Evolutionary conservation across 2,888 invertebrate genomes (phyloP).

Genomic region (Drosophila nigricruria): DNA sequence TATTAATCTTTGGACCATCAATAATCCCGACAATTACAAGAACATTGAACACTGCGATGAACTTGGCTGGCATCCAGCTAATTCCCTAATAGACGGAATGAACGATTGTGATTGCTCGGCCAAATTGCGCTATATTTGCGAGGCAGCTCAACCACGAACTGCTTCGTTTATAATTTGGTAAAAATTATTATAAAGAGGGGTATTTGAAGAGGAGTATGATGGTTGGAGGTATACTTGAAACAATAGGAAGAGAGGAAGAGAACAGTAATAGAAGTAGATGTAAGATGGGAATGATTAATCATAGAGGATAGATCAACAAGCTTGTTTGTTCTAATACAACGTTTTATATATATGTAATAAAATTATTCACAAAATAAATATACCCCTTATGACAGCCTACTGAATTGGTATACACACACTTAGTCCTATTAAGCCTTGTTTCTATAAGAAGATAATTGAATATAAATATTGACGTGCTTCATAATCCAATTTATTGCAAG

Average conservation of each 20-base stretch:
- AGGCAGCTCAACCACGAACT: slow-evolving; percentile 10
- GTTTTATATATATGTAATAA: too few species aligned
- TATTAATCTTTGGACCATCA: slow-evolving; percentile 43
- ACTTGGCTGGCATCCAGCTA: background rate
- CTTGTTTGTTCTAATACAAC: too few species aligned
- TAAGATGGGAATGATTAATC: too few species aligned
- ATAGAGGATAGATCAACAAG: too few species aligned
- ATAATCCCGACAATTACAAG: slow-evolving; percentile 50
- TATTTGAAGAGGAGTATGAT: too few species aligned
- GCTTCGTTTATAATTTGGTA: slow-evolving; percentile 19
- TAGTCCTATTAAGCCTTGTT: background rate
- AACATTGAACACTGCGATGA: slow-evolving; percentile 23
- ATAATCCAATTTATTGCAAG: slow-evolving; percentile 3
- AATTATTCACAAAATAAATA: background rate
- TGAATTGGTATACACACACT: too few species aligned
- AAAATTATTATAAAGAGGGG: background rate
- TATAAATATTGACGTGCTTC: slow-evolving; percentile 5
- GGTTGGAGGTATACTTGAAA: too few species aligned
- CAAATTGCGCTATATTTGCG: slow-evolving; percentile 21
- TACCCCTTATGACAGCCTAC: background rate
- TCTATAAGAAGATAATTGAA: too few species aligned
- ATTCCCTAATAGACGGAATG: background rate
- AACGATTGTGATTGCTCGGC: slow-evolving; percentile 6
- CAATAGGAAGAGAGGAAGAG: background rate
- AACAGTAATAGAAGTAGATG: too few species aligned